A percentile compares a stretch with the other conserved stretches of the same genome.
These are phyloP conservation scores for Centrocercus urophasianus DNA, from an alignment of 2,113 vertebrate genomes.

Conservation along the genomic window DNA sequence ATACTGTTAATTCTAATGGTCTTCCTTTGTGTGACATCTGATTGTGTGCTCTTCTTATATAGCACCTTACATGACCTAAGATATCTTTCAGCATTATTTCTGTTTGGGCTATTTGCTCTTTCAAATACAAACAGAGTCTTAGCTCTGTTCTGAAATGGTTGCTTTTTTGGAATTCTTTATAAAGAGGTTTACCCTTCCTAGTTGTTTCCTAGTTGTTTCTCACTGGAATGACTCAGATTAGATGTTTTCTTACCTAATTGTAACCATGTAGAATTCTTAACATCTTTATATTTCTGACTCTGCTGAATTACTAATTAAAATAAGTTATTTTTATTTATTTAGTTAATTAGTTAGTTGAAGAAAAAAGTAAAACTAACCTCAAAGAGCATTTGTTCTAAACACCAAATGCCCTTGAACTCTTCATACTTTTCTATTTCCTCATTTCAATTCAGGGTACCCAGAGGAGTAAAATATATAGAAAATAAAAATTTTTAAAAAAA, in stretches of 20 bases:
- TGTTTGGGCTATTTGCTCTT: neutral
- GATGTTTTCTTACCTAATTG: neutral
- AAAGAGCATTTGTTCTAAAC: neutral
- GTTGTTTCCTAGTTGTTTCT: neutral
- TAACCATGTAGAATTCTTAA: neutral
- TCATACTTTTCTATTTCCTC: neutral
- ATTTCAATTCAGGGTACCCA: neutral
- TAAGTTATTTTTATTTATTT: neutral
- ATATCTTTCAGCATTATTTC: neutral
- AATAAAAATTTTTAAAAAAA: neutral
- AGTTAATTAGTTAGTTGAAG: neutral
- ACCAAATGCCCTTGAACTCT: neutral
- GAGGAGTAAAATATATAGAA: neutral
- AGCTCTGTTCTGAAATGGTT: neutral
- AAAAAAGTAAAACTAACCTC: neutral
- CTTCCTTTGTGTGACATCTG: neutral
- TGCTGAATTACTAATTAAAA: neutral
- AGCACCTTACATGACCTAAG: neutral
- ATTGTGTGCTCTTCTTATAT: fast-evolving
- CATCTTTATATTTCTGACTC: neutral
- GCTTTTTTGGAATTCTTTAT: neutral
- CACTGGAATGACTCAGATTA: fast-evolving
- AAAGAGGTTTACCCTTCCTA: neutral
- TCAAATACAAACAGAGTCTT: neutral
- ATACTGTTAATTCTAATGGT: neutral